Evolutionary conservation across 2,797 vertebrate genomes (phyloP).

Genomic region (Simalia tracyae): DNA sequence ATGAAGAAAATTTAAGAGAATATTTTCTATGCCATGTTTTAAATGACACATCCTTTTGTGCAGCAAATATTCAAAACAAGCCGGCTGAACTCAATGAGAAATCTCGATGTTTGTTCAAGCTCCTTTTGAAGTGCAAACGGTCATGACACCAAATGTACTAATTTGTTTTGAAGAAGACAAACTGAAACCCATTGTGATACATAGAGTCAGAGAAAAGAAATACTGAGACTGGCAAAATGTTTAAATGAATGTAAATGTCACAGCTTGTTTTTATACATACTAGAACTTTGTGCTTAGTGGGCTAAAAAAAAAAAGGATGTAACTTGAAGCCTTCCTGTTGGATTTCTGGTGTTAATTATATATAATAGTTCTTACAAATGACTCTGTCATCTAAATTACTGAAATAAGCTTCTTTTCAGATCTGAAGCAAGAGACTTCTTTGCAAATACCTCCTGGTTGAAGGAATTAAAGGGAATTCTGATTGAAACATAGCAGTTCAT

Average conservation of each 20-base stretch:
- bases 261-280: slow-evolving; percentile 16
- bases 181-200: slow-evolving; percentile 31
- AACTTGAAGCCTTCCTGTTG: slow-evolving; percentile 27
- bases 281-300: neutral
- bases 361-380: slow-evolving; percentile 16
- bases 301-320: slow-evolving; percentile 8
- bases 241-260: slow-evolving; percentile 21
- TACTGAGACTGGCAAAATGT: slow-evolving; percentile 15
- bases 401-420: slow-evolving; percentile 29
- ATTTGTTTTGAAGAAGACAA: slow-evolving; percentile 38
- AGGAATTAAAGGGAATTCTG: slow-evolving; percentile 16
- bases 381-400: slow-evolving; percentile 6
- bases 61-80: slow-evolving; percentile 22
- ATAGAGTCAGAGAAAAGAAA: neutral
- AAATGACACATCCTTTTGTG: slow-evolving; percentile 27
- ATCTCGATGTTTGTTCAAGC: slow-evolving; percentile 27
- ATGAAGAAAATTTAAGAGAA: slow-evolving; percentile 7
- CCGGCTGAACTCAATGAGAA: slow-evolving; percentile 51
- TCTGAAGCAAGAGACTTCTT: neutral
- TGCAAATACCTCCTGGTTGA: slow-evolving; percentile 25
- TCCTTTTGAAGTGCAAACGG: slow-evolving; percentile 48
- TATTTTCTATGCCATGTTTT: slow-evolving; percentile 19
- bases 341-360: slow-evolving; percentile 26
- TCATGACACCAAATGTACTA: slow-evolving; percentile 34
- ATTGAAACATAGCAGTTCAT: rapidly evolving